These are phyloP conservation scores for Xestia xanthographa DNA, from an alignment of 2,888 invertebrate species.

Conservation along the genomic window DNA sequence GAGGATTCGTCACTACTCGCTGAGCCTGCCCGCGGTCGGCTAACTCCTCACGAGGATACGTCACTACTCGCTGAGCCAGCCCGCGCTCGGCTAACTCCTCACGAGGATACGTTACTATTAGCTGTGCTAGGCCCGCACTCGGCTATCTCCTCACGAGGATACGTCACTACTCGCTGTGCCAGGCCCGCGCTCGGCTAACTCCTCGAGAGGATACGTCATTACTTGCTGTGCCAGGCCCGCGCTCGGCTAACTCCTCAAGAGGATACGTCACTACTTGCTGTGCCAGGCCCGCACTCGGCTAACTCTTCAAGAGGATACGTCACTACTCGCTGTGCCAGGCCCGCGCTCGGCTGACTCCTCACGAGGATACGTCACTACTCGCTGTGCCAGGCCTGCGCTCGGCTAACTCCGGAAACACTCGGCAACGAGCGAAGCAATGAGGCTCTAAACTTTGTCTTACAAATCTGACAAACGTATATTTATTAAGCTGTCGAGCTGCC, in stretches of 20 bases:
- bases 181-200: slow-evolving; percentile 50
- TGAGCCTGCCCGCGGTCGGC: slow-evolving; percentile 48
- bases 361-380: not conserved
- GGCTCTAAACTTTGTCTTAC: slow-evolving; percentile 68
- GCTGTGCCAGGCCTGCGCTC: slow-evolving; percentile 41
- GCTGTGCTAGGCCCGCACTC: slow-evolving; percentile 39
- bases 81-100: slow-evolving; percentile 55
- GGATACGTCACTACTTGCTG: slow-evolving; percentile 9
- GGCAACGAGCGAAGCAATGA: slow-evolving; percentile 60
- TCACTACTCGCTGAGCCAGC: slow-evolving; percentile 20
- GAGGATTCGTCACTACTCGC: slow-evolving; percentile 6
- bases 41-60: slow-evolving; percentile 20
- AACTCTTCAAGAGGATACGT: slow-evolving; percentile 7
- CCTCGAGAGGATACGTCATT: slow-evolving; percentile 4
- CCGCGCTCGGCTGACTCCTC: slow-evolving; percentile 52
- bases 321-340: slow-evolving; percentile 19
- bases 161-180: slow-evolving; percentile 18
- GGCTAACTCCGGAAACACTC: slow-evolving; percentile 53
- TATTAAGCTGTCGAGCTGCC: slow-evolving; percentile 84
- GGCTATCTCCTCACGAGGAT: slow-evolving; percentile 41
- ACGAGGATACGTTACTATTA: not conserved
- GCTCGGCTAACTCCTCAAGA: slow-evolving; percentile 53
- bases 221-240: slow-evolving; percentile 25
- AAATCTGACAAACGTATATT: slow-evolving; percentile 54
- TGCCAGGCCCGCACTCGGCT: slow-evolving; percentile 47